These are phyloP conservation scores for Popillia japonica DNA, from an alignment of 1,140 invertebrate species.

Conservation along the genomic window DNA sequence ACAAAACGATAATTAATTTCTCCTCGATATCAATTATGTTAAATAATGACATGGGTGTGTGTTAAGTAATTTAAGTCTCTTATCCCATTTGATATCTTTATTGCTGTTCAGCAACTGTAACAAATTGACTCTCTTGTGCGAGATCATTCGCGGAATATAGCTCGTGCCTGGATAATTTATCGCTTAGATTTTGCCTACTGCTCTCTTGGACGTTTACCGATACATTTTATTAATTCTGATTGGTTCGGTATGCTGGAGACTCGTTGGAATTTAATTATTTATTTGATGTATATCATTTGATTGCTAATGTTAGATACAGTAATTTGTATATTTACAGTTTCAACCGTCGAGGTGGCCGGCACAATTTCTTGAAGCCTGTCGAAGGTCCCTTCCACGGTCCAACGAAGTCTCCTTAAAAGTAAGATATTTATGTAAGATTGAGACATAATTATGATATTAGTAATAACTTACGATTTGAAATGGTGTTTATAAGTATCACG, in stretches of 20 bases:
- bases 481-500: too few relatives aligned
- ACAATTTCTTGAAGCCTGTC: slow-evolving; percentile 35
- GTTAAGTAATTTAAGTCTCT: slow-evolving; percentile 20
- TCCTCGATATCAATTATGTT: slow-evolving; percentile 22
- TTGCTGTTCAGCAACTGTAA: slow-evolving; percentile 27
- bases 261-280: background rate
- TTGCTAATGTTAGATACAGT: background rate
- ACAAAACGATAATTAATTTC: slow-evolving; percentile 12
- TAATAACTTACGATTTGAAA: too few relatives aligned
- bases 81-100: slow-evolving; percentile 28
- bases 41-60: slow-evolving; percentile 21
- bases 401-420: slow-evolving; percentile 37
- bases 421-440: background rate
- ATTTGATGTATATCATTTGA: background rate
- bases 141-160: slow-evolving; percentile 6
- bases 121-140: background rate
- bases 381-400: slow-evolving; percentile 30
- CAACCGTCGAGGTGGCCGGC: slow-evolving; percentile 36
- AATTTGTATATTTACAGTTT: slow-evolving; percentile 33
- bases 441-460: background rate
- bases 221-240: background rate
- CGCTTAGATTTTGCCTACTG: too few relatives aligned
- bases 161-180: slow-evolving; percentile 8
- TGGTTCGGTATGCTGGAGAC: background rate
- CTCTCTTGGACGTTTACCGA: too few relatives aligned